Conservation (phyloP, 2,888 invertebrate species). For the Strigamia transsilvanica region DNA sequence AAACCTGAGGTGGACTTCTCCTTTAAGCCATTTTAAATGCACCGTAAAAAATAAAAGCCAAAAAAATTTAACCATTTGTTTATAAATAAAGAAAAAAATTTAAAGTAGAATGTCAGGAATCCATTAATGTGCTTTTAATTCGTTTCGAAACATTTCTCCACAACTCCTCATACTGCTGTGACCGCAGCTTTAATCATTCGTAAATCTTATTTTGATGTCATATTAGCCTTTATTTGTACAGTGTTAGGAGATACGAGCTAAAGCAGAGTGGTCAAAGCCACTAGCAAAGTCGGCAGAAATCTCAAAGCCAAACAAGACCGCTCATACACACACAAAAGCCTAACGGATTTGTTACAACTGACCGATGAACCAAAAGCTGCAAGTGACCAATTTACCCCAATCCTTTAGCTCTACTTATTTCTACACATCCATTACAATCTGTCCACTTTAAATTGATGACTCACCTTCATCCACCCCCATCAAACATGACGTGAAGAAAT, state of each 20-base stretch:
- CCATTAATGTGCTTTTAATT: no score
- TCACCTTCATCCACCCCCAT: neutral
- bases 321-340: conserved; percentile 37
- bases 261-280: conserved; percentile 4
- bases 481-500: conserved; percentile 33
- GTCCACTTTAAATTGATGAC: neutral
- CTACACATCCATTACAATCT: neutral
- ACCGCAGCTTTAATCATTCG: neutral
- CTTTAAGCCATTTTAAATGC: no score
- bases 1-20: no score
- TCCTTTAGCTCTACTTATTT: neutral
- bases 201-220: conserved; percentile 29
- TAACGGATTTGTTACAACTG: conserved; percentile 39
- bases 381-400: conserved; percentile 9
- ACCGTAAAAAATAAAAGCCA: no score
- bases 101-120: no score
- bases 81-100: no score
- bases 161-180: neutral
- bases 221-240: conserved; percentile 1
- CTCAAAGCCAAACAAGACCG: conserved; percentile 37
- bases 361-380: conserved; percentile 44
- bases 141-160: no score
- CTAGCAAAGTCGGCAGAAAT: conserved; percentile 32
- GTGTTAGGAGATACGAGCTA: conserved; percentile 22
- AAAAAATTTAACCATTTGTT: no score